Conservation (phyloP, 2,888 invertebrate species). For the Pammene aurita region DNA sequence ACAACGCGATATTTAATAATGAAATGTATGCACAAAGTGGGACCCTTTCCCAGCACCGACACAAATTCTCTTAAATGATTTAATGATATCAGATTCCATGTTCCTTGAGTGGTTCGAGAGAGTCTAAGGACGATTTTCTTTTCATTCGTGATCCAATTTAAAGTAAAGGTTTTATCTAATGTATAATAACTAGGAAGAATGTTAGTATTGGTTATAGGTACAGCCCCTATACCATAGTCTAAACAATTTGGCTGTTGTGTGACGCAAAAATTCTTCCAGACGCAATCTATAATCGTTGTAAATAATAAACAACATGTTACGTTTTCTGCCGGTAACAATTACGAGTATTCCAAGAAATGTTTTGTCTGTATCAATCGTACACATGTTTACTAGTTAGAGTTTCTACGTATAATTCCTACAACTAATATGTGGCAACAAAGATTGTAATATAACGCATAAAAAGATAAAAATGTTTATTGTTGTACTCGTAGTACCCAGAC, state of each 20-base stretch:
- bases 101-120: no score
- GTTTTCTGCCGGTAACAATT: not conserved
- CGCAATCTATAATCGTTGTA: not conserved
- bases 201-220: no score
- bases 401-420: not conserved
- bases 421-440: not conserved
- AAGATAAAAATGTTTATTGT: not conserved
- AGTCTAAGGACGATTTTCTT: no score
- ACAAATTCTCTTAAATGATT: no score
- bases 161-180: no score
- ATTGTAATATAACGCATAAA: not conserved
- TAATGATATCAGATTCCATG: no score
- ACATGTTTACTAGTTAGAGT: slow-evolving; percentile 15
- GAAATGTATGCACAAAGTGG: no score
- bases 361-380: slow-evolving; percentile 1
- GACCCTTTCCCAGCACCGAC: no score
- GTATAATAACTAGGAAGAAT: no score
- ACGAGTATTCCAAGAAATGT: not conserved
- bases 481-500: not conserved
- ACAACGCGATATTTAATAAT: no score
- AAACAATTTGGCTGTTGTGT: not conserved
- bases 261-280: not conserved
- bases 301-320: not conserved
- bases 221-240: no score
- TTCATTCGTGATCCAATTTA: no score